Evolutionary conservation across 2,113 vertebrate species (phyloP).

Genomic region (Caloenas nicobarica): DNA sequence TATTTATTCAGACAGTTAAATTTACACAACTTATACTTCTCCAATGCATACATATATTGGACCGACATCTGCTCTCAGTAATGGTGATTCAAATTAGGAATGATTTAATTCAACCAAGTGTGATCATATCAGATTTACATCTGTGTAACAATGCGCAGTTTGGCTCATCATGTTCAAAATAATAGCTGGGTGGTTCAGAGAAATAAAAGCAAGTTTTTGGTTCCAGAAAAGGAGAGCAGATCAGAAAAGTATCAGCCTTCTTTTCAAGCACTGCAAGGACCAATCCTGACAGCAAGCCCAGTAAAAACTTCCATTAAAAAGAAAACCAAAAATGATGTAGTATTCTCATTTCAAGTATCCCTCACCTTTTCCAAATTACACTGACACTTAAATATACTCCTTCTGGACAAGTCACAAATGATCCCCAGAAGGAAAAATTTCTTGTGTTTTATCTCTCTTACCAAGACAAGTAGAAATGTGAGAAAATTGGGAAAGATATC

Average conservation of each 20-base stretch:
- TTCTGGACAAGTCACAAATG: neutral
- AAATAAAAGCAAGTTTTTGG: neutral
- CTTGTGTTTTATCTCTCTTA: neutral
- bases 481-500: neutral
- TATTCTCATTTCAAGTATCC: neutral
- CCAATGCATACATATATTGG: neutral
- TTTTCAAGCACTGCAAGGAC: neutral
- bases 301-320: neutral
- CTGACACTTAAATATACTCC: neutral
- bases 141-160: neutral
- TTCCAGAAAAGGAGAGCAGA: neutral
- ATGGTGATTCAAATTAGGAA: conserved; percentile 32
- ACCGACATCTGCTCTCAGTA: neutral
- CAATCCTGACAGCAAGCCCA: neutral
- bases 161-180: neutral
- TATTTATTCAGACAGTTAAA: conserved; percentile 58
- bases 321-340: neutral
- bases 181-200: neutral
- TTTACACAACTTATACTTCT: conserved; percentile 8
- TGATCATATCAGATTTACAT: neutral
- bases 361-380: neutral
- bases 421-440: neutral
- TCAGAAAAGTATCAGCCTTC: neutral
- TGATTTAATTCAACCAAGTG: conserved; percentile 1
- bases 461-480: neutral